These are phyloP conservation scores for Xiphophorus birchmanni DNA, from an alignment of 2,797 vertebrate genomes.

Conservation along the genomic window DNA sequence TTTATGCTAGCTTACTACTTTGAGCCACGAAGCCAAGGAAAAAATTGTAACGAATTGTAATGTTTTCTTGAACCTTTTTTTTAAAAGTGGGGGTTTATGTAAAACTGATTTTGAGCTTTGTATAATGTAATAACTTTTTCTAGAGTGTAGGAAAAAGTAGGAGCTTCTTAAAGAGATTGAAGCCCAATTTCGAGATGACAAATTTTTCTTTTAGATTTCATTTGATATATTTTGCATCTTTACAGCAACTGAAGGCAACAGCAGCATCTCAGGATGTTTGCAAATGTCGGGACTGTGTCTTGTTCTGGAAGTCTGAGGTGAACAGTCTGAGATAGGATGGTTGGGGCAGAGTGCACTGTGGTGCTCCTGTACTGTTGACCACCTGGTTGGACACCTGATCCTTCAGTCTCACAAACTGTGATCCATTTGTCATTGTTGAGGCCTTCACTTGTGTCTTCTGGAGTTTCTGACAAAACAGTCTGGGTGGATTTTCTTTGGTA, in stretches of 20 bases:
- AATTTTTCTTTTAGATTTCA: no score
- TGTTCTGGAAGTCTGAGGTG: neutral
- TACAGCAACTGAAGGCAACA: neutral
- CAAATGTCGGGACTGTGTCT: neutral
- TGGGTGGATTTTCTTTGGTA: neutral
- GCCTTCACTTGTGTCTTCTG: neutral
- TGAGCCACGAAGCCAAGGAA: neutral
- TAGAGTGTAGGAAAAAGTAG: no score
- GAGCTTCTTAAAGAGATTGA: no score
- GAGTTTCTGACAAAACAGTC: neutral
- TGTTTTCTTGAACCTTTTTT: neutral
- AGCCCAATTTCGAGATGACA: no score
- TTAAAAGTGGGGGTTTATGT: neutral
- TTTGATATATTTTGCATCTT: no score
- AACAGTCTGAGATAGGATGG: neutral
- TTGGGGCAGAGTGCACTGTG: neutral
- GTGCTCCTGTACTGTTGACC: neutral
- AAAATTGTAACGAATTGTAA: neutral
- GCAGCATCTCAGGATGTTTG: neutral
- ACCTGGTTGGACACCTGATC: neutral
- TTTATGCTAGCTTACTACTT: neutral
- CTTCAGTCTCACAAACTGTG: neutral
- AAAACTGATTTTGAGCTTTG: no score
- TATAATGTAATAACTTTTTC: no score
- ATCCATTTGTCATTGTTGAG: neutral